Conservation (phyloP, 1,140 invertebrate genomes). For the Lysiphlebus fabarum region DNA sequence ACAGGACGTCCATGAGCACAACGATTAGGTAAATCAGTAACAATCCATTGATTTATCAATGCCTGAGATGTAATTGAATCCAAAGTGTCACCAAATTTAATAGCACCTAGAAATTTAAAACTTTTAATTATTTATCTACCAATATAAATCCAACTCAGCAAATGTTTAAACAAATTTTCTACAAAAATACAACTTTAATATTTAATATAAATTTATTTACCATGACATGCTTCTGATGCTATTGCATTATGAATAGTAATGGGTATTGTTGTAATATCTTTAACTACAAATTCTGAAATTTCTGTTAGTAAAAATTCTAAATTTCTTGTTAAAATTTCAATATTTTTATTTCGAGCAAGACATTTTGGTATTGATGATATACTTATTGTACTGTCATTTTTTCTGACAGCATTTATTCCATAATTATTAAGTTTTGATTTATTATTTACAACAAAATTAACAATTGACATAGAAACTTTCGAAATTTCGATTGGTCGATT, state of each 20-base stretch:
- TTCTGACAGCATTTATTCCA: conserved; percentile 37
- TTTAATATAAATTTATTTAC: conserved; percentile 29
- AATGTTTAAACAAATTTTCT: too few relatives aligned
- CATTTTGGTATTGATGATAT: conserved; percentile 44
- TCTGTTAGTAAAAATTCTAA: conserved; percentile 39
- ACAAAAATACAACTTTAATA: not conserved
- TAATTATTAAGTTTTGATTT: conserved; percentile 34
- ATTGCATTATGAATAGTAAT: conserved; percentile 46
- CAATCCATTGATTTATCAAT: conserved; percentile 38
- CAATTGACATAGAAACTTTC: conserved; percentile 30
- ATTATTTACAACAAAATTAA: conserved; percentile 32
- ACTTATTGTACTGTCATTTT: conserved; percentile 28
- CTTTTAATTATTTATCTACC: too few relatives aligned
- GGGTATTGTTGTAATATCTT: conserved; percentile 36
- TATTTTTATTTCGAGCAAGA: conserved; percentile 35
- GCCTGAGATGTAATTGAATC: conserved; percentile 38
- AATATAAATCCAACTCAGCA: too few relatives aligned
- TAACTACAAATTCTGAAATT: conserved; percentile 34
- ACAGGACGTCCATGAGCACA: conserved; percentile 53
- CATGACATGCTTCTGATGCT: conserved; percentile 50
- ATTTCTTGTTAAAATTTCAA: conserved; percentile 28
- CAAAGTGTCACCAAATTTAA: conserved; percentile 50
- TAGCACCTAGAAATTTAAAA: too few relatives aligned
- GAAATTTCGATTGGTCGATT: conserved; percentile 35
- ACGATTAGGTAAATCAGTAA: conserved; percentile 44